Evolutionary conservation across 2,113 vertebrate genomes (phyloP).

Genomic region (Eulemur macaco): DNA sequence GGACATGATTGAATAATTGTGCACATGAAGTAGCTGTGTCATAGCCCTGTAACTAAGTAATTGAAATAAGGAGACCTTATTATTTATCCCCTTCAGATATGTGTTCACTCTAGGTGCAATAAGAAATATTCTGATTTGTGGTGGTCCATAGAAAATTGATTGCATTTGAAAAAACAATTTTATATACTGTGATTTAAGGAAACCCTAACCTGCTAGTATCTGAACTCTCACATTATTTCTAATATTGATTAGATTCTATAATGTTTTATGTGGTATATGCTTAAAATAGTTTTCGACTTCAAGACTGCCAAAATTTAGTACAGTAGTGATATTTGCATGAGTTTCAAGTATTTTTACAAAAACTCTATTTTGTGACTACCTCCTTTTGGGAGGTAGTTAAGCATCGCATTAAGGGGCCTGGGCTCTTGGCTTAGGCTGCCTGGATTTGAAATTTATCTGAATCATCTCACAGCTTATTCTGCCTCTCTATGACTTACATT

Average conservation of each 20-base stretch:
- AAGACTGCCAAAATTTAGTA: background rate
- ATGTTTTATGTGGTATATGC: background rate
- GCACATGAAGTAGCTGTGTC: background rate
- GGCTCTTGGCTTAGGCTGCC: background rate
- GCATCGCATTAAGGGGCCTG: background rate
- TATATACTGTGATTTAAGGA: background rate
- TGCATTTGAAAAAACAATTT: conserved; percentile 9
- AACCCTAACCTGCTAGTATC: background rate
- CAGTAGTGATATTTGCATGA: background rate
- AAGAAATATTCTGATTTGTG: background rate
- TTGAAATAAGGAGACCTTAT: conserved; percentile 4
- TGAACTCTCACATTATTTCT: background rate
- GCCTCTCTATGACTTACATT: background rate
- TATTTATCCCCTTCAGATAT: background rate
- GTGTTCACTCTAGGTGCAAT: background rate
- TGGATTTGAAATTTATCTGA: background rate
- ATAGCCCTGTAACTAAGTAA: background rate
- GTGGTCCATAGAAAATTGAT: background rate
- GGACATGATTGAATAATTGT: background rate
- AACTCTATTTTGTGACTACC: background rate
- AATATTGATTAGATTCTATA: background rate
- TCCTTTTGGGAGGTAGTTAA: background rate
- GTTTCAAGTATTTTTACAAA: background rate
- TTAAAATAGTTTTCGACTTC: conserved; percentile 17
- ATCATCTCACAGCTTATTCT: background rate